These are phyloP conservation scores for Platichthys stellatus DNA, from an alignment of 2,113 vertebrate species.

Conservation along the genomic window DNA sequence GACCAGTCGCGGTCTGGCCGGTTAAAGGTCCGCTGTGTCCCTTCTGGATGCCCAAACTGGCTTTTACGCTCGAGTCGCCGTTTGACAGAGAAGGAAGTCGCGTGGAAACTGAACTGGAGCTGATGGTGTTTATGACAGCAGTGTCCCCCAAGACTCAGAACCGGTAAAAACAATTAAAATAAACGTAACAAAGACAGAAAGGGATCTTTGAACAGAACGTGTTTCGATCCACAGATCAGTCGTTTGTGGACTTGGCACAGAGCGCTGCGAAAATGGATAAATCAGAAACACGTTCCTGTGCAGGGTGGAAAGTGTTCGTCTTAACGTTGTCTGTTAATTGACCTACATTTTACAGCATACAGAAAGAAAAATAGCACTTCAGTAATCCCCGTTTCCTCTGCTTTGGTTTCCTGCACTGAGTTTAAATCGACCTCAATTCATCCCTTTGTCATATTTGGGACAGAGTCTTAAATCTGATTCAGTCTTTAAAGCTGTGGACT, in stretches of 20 bases:
- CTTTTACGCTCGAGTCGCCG: background rate
- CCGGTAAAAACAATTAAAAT: too few species aligned
- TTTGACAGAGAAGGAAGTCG: slow-evolving; percentile 11
- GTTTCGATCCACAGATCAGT: background rate
- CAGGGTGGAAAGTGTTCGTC: too few species aligned
- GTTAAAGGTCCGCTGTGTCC: slow-evolving; percentile 21
- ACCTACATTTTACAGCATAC: too few species aligned
- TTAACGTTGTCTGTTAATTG: too few species aligned
- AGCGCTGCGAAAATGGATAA: background rate
- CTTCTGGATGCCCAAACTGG: background rate
- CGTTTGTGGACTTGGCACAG: slow-evolving; percentile 25
- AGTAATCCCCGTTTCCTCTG: too few species aligned
- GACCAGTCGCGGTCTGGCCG: background rate
- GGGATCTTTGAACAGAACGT: slow-evolving; percentile 48
- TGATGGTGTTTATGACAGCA: slow-evolving; percentile 35
- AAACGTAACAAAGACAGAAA: background rate
- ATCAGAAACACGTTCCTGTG: too few species aligned
- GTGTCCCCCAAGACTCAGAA: background rate
- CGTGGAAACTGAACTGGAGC: background rate
- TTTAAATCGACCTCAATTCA: too few species aligned
- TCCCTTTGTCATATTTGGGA: too few species aligned
- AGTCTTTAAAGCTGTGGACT: background rate
- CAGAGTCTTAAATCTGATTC: background rate
- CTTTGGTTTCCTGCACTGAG: too few species aligned
- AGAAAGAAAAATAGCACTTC: too few species aligned